These are phyloP conservation scores for Fistularia commersonii DNA, from an alignment of 2,797 vertebrate genomes.

Conservation along the genomic window DNA sequence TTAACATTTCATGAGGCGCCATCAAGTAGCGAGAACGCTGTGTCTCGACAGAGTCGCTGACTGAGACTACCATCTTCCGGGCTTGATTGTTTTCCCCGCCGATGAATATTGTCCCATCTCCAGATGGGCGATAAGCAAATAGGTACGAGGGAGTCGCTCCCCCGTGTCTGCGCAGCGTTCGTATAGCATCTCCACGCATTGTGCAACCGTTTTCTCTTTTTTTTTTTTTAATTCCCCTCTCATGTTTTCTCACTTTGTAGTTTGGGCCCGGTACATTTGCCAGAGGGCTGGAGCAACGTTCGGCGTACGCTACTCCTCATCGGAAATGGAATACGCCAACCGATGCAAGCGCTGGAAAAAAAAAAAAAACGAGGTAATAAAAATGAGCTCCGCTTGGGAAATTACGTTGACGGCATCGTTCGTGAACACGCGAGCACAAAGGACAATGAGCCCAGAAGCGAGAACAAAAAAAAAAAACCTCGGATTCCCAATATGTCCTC, in stretches of 20 bases:
- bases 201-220: slow-evolving; percentile 3
- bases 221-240: neutral
- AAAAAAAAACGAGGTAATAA: too few species aligned
- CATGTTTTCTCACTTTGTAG: slow-evolving; percentile 1
- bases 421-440: too few species aligned
- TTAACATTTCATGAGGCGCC: slow-evolving; percentile 1
- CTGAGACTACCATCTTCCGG: too few species aligned
- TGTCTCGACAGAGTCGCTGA: neutral
- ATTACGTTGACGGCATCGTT: too few species aligned
- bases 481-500: too few species aligned
- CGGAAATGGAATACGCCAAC: neutral
- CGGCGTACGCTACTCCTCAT: slow-evolving; percentile 7
- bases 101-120: neutral
- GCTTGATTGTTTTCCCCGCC: neutral
- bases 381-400: too few species aligned
- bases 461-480: too few species aligned
- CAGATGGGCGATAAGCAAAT: slow-evolving; percentile 3
- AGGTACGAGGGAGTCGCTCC: slow-evolving; percentile 11
- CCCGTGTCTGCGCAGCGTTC: neutral
- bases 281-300: slow-evolving; percentile 3
- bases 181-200: slow-evolving; percentile 4
- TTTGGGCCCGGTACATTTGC: slow-evolving; percentile 7
- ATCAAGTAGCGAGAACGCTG: neutral
- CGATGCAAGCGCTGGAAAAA: too few species aligned
- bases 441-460: too few species aligned